These are phyloP conservation scores for Choristoneura fumiferana DNA, from an alignment of 1,140 invertebrate genomes.

Conservation along the genomic window DNA sequence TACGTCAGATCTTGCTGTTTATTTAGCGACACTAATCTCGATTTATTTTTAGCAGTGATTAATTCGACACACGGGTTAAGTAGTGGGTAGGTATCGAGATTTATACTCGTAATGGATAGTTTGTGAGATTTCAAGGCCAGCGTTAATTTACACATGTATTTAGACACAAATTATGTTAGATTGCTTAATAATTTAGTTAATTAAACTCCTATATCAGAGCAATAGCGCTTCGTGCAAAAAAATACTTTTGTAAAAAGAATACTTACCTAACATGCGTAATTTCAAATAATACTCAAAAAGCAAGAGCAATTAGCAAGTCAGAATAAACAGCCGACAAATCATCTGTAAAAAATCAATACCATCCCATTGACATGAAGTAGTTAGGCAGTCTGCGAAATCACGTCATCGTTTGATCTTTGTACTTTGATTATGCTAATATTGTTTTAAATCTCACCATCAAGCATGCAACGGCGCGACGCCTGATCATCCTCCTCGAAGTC, in stretches of 20 bases:
- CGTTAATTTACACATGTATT: too few species aligned
- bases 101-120: too few species aligned
- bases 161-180: too few species aligned
- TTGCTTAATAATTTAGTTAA: too few species aligned
- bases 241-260: too few species aligned
- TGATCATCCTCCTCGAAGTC: constrained; percentile 62
- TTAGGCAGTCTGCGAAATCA: background rate
- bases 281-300: background rate
- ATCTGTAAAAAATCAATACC: constrained; percentile 36
- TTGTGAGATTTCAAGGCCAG: too few species aligned
- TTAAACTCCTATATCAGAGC: too few species aligned
- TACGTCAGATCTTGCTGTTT: constrained; percentile 12
- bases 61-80: background rate
- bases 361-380: background rate
- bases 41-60: constrained; percentile 15
- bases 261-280: too few species aligned
- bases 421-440: constrained; percentile 19
- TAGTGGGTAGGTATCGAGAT: background rate
- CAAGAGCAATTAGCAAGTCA: background rate
- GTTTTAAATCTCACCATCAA: constrained; percentile 53
- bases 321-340: constrained; percentile 2
- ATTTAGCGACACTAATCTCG: constrained; percentile 8
- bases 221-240: too few species aligned
- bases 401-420: constrained; percentile 27
- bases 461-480: constrained; percentile 62